These are phyloP conservation scores for Motacilla tschutschensis DNA, from an alignment of 2,113 vertebrate genomes.

Conservation along the genomic window DNA sequence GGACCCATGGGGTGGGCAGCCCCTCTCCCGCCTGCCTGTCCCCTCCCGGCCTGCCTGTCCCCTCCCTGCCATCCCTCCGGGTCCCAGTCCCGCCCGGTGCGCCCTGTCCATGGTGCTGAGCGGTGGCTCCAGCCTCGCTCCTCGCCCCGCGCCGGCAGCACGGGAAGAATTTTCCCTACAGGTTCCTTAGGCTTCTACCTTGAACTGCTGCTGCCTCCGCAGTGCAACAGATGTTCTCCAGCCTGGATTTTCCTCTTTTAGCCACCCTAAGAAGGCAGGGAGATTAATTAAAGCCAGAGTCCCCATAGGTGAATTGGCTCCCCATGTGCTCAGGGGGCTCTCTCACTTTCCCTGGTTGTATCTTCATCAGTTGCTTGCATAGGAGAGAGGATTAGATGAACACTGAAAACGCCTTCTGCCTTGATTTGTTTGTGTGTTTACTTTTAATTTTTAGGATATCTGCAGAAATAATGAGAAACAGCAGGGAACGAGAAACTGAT, in stretches of 20 bases:
- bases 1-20: not conserved
- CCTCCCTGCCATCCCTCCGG: not conserved
- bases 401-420: not conserved
- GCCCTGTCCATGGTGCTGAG: constrained; percentile 68
- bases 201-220: not conserved
- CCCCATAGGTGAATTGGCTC: not conserved
- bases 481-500: not conserved
- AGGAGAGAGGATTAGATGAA: not conserved
- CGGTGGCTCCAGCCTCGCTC: not conserved
- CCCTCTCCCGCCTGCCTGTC: too few species aligned
- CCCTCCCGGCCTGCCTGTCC: not conserved
- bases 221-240: constrained; percentile 29
- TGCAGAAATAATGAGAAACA: constrained; percentile 39
- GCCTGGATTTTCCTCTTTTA: constrained; percentile 24
- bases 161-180: not conserved
- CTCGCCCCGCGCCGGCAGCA: not conserved
- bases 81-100: not conserved
- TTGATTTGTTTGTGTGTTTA: constrained; percentile 6
- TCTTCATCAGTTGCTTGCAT: not conserved
- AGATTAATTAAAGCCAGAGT: constrained; percentile 39
- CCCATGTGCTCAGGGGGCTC: rapidly evolving
- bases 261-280: constrained; percentile 16
- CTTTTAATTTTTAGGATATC: constrained; percentile 37
- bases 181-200: not conserved
- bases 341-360: not conserved